phyloP scores from a whole-genome alignment of 2,888 invertebrate species.

The Lasioglossum villosulum region DNA sequence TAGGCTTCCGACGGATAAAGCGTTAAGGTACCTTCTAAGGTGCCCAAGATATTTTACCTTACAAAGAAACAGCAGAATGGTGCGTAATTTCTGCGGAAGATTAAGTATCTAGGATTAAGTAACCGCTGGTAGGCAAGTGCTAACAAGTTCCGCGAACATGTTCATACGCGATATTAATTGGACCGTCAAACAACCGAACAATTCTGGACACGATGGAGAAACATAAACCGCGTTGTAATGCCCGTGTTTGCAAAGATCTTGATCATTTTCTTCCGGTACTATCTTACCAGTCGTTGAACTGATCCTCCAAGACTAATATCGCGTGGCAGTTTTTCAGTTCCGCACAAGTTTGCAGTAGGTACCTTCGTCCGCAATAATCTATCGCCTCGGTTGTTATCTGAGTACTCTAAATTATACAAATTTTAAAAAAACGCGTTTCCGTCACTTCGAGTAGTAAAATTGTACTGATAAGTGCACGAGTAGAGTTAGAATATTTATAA shows the following conservation, averaged over 20 bases:
- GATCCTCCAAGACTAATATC: not conserved
- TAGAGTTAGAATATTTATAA: constrained; percentile 39
- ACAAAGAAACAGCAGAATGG: not conserved
- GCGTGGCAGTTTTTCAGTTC: not conserved
- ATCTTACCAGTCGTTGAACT: not conserved
- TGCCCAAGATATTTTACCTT: not conserved
- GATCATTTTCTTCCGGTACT: not conserved
- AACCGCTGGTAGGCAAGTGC: not conserved
- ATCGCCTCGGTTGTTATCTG: not conserved
- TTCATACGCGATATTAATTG: not conserved
- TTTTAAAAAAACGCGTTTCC: not conserved
- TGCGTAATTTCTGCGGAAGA: not conserved
- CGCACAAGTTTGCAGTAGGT: not conserved
- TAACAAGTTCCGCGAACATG: not conserved
- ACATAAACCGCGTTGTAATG: not conserved
- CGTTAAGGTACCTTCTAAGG: not conserved
- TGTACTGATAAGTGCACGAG: not conserved
- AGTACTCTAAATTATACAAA: no score
- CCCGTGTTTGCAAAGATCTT: not conserved
- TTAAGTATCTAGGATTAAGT: not conserved
- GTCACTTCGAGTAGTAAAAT: not conserved
- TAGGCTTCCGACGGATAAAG: not conserved
- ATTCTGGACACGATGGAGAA: not conserved
- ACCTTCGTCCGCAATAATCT: not conserved
- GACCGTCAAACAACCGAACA: not conserved